Conservation (phyloP, 2,888 invertebrate genomes). For the Nymphalis c-album region DNA sequence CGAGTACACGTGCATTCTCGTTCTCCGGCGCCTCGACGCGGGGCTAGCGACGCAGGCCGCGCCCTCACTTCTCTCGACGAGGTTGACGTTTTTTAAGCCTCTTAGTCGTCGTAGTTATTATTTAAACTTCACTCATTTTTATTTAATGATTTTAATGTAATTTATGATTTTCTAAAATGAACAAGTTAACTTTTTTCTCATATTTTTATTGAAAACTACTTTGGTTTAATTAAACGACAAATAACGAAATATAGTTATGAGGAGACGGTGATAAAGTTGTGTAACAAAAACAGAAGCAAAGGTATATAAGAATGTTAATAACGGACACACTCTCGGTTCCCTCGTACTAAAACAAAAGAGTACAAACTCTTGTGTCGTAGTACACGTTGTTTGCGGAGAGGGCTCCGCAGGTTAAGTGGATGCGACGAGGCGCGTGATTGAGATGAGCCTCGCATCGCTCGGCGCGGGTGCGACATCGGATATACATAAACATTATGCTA, state of each 20-base stretch:
- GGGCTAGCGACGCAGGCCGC: background rate
- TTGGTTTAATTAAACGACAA: too few relatives aligned
- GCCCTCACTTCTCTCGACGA: background rate
- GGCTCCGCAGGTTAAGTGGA: conserved; percentile 13
- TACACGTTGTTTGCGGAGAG: conserved; percentile 14
- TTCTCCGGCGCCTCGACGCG: background rate
- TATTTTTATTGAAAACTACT: too few relatives aligned
- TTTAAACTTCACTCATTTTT: too few relatives aligned
- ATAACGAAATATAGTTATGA: too few relatives aligned
- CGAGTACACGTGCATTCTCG: background rate
- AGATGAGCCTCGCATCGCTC: background rate
- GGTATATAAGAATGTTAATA: conserved; percentile 1
- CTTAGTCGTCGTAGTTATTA: too few relatives aligned
- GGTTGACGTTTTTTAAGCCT: too few relatives aligned
- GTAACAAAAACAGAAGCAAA: background rate
- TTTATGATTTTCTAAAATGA: too few relatives aligned
- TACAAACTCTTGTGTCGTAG: conserved; percentile 1
- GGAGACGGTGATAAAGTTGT: background rate
- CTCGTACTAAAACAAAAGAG: conserved; percentile 4
- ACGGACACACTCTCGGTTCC: background rate
- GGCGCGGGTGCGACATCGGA: background rate
- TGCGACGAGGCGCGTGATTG: conserved; percentile 15
- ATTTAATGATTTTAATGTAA: too few relatives aligned
- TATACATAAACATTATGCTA: conserved; percentile 1
- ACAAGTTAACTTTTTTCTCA: too few relatives aligned